A percentile compares a stretch with the other conserved stretches of the same genome.
These are phyloP conservation scores for Maccullochella peelii DNA, from an alignment of 2,113 vertebrate species.

Conservation along the genomic window DNA sequence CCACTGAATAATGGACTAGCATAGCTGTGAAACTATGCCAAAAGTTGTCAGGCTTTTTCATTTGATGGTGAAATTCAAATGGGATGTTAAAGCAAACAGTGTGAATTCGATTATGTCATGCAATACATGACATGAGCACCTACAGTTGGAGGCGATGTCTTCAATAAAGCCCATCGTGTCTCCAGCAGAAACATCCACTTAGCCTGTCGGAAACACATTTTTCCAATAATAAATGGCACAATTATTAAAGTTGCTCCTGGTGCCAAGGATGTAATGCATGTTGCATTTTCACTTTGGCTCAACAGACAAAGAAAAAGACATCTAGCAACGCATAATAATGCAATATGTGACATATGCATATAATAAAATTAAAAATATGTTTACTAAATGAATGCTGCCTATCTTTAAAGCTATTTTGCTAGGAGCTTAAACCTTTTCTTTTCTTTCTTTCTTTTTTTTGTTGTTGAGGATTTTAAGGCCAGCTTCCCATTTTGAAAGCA, in stretches of 20 bases:
- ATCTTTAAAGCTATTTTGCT: not conserved
- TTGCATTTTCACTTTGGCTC: not conserved
- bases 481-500: constrained; percentile 14
- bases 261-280: not conserved
- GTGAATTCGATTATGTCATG: not conserved
- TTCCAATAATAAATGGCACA: not conserved
- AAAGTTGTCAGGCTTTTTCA: not conserved
- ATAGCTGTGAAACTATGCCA: too few species aligned
- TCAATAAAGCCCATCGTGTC: constrained; percentile 4
- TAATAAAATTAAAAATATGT: not conserved
- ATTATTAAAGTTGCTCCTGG: not conserved
- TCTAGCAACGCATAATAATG: not conserved
- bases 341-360: not conserved
- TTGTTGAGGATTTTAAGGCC: too few species aligned
- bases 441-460: too few species aligned
- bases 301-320: not conserved
- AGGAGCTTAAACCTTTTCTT: not conserved
- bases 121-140: not conserved
- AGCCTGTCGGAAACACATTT: not conserved
- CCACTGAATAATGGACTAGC: not conserved
- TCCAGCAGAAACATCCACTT: not conserved
- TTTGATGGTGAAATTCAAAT: not conserved
- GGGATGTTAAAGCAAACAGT: constrained; percentile 33
- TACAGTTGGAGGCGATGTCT: not conserved
- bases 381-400: not conserved